A percentile compares a stretch with the other conserved stretches of the same genome.
These are phyloP conservation scores for Fundulus diaphanus DNA, from an alignment of 2,797 vertebrate species.

Conservation along the genomic window DNA sequence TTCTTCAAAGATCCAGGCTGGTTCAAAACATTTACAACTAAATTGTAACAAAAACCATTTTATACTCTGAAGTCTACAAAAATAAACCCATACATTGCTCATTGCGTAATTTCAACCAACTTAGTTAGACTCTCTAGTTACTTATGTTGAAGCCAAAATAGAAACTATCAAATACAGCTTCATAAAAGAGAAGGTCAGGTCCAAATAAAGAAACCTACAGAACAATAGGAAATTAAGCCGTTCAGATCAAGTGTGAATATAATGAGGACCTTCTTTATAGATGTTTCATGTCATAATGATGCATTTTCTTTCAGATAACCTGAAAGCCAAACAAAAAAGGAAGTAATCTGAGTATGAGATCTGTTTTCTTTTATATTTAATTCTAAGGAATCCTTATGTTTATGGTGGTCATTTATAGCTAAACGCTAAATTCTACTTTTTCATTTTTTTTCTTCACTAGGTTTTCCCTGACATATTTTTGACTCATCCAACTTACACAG, in stretches of 20 bases:
- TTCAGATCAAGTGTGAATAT: neutral
- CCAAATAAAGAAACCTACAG: neutral
- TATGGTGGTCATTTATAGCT: neutral
- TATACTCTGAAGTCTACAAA: neutral
- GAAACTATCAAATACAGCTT: neutral
- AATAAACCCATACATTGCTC: neutral
- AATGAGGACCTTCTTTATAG: neutral
- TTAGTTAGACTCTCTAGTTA: neutral
- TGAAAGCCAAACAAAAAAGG: neutral
- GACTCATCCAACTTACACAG: slow-evolving; percentile 25
- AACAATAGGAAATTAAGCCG: neutral
- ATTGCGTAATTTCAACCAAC: neutral
- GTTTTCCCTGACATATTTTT: slow-evolving; percentile 39
- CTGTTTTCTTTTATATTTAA: neutral
- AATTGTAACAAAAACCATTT: neutral
- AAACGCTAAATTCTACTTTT: slow-evolving; percentile 6
- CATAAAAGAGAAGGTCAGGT: neutral
- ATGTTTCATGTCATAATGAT: neutral
- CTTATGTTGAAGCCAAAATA: neutral
- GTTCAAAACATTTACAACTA: neutral
- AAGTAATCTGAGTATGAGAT: neutral
- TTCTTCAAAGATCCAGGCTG: neutral
- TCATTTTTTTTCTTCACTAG: neutral
- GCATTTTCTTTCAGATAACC: neutral
- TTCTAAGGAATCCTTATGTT: neutral